phyloP scores from a whole-genome alignment of 1,140 invertebrate species.

The Medauroidea extradentata region DNA sequence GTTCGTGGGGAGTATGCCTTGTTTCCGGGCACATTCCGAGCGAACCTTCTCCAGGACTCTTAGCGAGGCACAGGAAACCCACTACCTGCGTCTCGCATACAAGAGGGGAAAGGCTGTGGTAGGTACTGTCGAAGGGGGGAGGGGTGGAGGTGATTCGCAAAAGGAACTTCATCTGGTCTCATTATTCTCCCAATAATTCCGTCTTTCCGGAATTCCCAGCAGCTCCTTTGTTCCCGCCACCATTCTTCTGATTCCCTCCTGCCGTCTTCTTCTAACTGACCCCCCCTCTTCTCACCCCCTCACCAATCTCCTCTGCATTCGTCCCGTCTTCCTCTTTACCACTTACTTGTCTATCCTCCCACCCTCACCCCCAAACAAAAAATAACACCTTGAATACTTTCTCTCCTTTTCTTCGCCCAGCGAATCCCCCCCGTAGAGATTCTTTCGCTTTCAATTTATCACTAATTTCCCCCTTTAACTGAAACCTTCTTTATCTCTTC shows the following conservation, averaged over 20 bases:
- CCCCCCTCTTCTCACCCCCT: not conserved
- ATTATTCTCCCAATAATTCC: conserved; percentile 5
- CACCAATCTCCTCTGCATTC: not conserved
- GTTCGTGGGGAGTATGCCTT: too few species aligned
- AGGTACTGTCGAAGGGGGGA: too few species aligned
- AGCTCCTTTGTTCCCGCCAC: conserved; percentile 1
- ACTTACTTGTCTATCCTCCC: not conserved
- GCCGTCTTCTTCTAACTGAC: conserved; percentile 1
- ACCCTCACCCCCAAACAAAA: not conserved
- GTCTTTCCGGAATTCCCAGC: not conserved
- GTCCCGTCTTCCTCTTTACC: not conserved
- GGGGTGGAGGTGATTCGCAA: not conserved
- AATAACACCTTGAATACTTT: too few species aligned
- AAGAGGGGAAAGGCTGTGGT: too few species aligned
- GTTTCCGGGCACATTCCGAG: too few species aligned
- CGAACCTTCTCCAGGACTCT: too few species aligned
- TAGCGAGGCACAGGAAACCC: too few species aligned
- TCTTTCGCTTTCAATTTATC: conserved; percentile 9
- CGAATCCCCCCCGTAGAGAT: not conserved
- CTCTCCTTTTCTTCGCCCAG: not conserved
- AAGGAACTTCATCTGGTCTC: conserved; percentile 6
- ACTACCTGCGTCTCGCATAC: too few species aligned
- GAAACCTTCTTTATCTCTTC: not conserved
- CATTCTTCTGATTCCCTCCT: not conserved
- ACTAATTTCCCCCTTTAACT: conserved; percentile 9